Conservation (phyloP, 2,797 vertebrate genomes). For the Tolypeutes matacus region DNA sequence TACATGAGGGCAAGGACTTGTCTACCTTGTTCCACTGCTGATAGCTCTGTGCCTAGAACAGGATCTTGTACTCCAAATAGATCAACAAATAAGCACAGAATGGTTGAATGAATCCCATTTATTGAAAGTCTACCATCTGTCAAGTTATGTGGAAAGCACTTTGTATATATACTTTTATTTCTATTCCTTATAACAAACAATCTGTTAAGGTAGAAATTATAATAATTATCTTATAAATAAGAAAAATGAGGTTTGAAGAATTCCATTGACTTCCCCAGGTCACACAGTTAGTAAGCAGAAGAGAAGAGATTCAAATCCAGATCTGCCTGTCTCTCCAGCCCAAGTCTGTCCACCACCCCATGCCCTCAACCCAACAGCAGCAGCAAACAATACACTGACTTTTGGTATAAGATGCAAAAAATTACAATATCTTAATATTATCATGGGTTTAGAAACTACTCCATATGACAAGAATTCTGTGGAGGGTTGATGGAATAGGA, state of each 20-base stretch:
- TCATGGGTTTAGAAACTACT: neutral
- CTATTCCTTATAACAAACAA: neutral
- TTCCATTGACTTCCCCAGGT: neutral
- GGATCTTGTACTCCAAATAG: neutral
- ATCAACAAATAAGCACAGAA: neutral
- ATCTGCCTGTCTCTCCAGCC: neutral
- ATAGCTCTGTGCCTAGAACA: neutral
- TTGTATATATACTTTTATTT: neutral
- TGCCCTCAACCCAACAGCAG: neutral
- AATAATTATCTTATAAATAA: neutral
- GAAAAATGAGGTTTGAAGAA: slow-evolving; percentile 25
- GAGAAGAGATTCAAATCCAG: neutral
- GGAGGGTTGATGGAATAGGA: neutral
- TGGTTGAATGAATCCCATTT: neutral
- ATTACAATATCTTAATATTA: neutral
- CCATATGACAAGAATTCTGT: neutral
- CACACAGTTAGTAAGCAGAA: neutral
- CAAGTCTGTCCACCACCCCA: neutral
- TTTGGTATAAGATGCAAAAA: neutral
- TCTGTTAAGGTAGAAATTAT: neutral
- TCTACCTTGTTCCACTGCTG: too few relatives aligned
- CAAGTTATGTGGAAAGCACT: neutral
- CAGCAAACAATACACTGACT: neutral
- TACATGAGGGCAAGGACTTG: neutral
- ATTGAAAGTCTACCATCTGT: neutral